Percentiles rank a stretch among this genome's conserved stretches.
These are phyloP conservation scores for Chelmon rostratus DNA, from an alignment of 2,797 vertebrate species.

Conservation along the genomic window DNA sequence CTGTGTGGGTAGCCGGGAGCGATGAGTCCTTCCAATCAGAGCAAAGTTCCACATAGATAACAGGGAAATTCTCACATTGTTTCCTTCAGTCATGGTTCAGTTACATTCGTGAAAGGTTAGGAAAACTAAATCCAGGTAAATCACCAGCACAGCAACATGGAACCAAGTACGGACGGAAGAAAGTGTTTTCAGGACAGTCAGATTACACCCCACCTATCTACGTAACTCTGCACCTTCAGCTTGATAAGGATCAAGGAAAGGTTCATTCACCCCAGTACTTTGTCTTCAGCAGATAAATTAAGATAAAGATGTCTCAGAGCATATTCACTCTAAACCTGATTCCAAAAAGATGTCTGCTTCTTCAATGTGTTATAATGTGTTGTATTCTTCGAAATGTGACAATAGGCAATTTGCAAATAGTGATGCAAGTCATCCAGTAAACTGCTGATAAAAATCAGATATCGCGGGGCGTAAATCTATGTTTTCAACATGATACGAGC, in stretches of 20 bases:
- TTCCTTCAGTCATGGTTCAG: slow-evolving; percentile 43
- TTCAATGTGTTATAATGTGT: slow-evolving; percentile 8
- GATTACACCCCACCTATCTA: slow-evolving; percentile 1
- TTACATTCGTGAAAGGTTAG: slow-evolving; percentile 54
- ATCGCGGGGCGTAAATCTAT: not conserved
- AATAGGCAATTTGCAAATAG: slow-evolving; percentile 26
- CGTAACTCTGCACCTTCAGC: slow-evolving; percentile 29
- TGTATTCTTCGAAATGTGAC: not conserved
- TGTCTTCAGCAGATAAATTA: slow-evolving; percentile 60
- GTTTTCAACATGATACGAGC: slow-evolving; percentile 17
- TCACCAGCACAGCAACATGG: slow-evolving; percentile 23
- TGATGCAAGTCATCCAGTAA: not conserved
- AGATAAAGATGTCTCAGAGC: slow-evolving; percentile 38
- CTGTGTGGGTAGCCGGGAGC: slow-evolving; percentile 62
- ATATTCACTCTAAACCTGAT: slow-evolving; percentile 14
- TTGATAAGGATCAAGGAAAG: slow-evolving; percentile 65
- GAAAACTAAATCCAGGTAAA: slow-evolving; percentile 42
- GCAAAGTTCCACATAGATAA: slow-evolving; percentile 73
- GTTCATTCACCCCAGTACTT: slow-evolving; percentile 59
- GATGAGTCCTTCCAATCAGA: slow-evolving; percentile 47
- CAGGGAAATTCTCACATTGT: slow-evolving; percentile 67
- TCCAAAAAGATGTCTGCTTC: not conserved
- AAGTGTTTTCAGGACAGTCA: not conserved
- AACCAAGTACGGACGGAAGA: slow-evolving; percentile 23
- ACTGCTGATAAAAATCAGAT: slow-evolving; percentile 15